A percentile compares a stretch with the other conserved stretches of the same genome.
phyloP scores from a whole-genome alignment of 2,113 vertebrate genomes.

The Polypterus senegalus region DNA sequence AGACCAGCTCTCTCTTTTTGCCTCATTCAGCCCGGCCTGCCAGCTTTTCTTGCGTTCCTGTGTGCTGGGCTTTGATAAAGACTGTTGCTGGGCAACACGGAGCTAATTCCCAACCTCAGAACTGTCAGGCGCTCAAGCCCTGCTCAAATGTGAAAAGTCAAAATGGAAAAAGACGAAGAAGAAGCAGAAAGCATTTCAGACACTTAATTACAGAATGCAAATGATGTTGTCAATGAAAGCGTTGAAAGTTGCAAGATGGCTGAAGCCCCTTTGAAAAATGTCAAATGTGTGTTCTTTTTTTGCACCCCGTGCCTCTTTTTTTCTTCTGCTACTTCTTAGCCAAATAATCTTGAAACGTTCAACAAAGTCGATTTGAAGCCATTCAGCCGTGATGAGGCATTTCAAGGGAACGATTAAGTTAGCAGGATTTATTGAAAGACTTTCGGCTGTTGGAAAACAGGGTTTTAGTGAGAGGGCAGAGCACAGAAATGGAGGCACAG shows the following conservation, averaged over 20 bases:
- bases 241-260: constrained; percentile 30
- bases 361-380: constrained; percentile 21
- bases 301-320: constrained; percentile 11
- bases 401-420: constrained; percentile 34
- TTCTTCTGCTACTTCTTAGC: not conserved
- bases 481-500: not conserved
- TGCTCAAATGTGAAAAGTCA: constrained; percentile 3
- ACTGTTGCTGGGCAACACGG: constrained; percentile 26
- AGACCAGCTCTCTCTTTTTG: constrained; percentile 4
- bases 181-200: constrained; percentile 24
- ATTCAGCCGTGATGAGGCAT: constrained; percentile 29
- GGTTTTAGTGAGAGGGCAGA: not conserved
- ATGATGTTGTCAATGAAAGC: constrained; percentile 43
- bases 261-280: constrained; percentile 26
- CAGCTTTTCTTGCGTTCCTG: constrained; percentile 24
- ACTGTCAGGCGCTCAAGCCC: constrained; percentile 26
- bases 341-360: constrained; percentile 32
- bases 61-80: constrained; percentile 29
- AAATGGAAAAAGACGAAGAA: not conserved
- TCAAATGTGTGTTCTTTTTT: constrained; percentile 32
- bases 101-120: constrained; percentile 24
- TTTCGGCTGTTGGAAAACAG: constrained; percentile 6
- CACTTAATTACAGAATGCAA: constrained; percentile 59
- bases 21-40: not conserved
- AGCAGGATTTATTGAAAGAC: constrained; percentile 11